Percentiles rank a stretch among this genome's conserved stretches.
These are phyloP conservation scores for Abramis brama DNA, from an alignment of 2,113 vertebrate genomes.

Conservation along the genomic window DNA sequence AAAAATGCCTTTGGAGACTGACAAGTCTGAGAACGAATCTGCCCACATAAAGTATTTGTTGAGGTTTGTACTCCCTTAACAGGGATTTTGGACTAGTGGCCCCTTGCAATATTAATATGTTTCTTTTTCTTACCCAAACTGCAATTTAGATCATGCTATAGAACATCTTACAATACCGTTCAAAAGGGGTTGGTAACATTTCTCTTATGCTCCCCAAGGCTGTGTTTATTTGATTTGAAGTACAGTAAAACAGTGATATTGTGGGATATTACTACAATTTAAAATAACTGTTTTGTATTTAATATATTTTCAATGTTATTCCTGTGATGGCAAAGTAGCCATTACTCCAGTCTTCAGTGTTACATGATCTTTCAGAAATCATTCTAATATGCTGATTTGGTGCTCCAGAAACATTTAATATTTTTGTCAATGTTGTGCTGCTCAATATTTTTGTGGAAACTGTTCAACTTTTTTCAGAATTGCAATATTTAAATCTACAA, in stretches of 20 bases:
- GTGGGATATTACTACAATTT: not conserved
- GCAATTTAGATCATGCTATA: not conserved
- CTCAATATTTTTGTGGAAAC: not conserved
- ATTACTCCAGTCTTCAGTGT: not conserved
- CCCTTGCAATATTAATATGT: not conserved
- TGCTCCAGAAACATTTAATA: not conserved
- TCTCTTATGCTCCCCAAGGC: not conserved
- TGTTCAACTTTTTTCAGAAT: no score
- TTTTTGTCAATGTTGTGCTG: not conserved
- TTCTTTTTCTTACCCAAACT: not conserved
- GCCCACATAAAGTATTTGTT: conserved; percentile 2
- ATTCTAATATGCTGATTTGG: not conserved
- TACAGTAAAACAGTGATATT: not conserved
- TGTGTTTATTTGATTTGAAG: not conserved
- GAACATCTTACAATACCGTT: not conserved
- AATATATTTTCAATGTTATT: not conserved
- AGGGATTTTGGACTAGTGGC: not conserved
- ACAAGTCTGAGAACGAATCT: not conserved
- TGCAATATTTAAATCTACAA: no score
- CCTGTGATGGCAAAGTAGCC: not conserved
- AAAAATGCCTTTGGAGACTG: conserved; percentile 2
- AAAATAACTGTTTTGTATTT: not conserved
- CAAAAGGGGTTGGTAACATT: not conserved
- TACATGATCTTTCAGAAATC: not conserved
- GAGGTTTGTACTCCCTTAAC: not conserved